A percentile compares a stretch with the other conserved stretches of the same genome.
These are phyloP conservation scores for Meganola albula DNA, from an alignment of 2,888 invertebrate species.

Conservation along the genomic window DNA sequence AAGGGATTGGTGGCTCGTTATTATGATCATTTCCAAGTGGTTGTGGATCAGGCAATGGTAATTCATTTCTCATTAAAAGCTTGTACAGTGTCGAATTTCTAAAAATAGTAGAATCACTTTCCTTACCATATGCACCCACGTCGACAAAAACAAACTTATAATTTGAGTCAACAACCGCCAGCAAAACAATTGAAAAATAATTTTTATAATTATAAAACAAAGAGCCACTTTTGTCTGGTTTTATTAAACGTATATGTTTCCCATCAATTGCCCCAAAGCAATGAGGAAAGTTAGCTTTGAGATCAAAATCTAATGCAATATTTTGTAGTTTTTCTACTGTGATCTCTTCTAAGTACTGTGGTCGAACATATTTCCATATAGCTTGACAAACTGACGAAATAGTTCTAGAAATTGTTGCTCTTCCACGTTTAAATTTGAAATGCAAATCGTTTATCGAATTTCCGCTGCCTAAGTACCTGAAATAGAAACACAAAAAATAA, in stretches of 20 bases:
- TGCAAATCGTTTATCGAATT: constrained; percentile 26
- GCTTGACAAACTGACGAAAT: constrained; percentile 22
- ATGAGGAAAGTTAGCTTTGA: constrained; percentile 18
- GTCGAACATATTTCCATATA: constrained; percentile 19
- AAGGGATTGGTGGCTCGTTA: constrained; percentile 10
- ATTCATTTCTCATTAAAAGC: constrained; percentile 17
- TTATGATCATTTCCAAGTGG: constrained; percentile 7
- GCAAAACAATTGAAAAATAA: constrained; percentile 15
- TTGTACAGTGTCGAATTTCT: constrained; percentile 21
- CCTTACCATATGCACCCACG: constrained; percentile 13
- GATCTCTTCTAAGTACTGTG: constrained; percentile 17
- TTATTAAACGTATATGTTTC: constrained; percentile 6
- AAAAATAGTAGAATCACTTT: constrained; percentile 17
- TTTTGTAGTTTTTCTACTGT: constrained; percentile 21
- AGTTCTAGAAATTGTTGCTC: constrained; percentile 15
- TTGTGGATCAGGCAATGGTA: constrained; percentile 9
- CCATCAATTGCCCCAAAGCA: constrained; percentile 9
- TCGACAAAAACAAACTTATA: constrained; percentile 15
- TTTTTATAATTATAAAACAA: constrained; percentile 14
- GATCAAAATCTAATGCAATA: constrained; percentile 20
- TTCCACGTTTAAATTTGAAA: constrained; percentile 25
- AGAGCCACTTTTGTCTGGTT: constrained; percentile 14
- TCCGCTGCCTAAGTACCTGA: constrained; percentile 25
- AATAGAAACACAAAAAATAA: constrained; percentile 17
- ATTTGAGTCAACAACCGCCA: constrained; percentile 17